Conservation (phyloP, 35 echinoderm and acorn worm species). For the Strongylocentrotus purpuratus region DNA sequence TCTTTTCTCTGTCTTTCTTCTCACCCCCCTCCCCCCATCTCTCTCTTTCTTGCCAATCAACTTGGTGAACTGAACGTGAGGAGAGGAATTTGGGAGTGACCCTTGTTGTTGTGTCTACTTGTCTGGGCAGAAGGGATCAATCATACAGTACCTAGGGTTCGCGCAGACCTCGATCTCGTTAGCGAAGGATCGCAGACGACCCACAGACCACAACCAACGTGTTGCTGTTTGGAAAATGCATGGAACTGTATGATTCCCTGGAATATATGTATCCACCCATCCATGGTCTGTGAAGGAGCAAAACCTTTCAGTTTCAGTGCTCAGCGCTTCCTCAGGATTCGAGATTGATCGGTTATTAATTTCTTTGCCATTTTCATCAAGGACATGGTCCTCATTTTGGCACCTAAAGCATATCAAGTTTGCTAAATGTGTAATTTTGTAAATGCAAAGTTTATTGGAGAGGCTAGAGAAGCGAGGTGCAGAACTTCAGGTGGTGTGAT, state of each 20-base stretch:
- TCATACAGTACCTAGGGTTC: background rate
- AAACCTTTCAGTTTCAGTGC: background rate
- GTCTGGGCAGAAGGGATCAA: background rate
- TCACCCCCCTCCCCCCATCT: background rate
- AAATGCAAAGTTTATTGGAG: too few relatives aligned
- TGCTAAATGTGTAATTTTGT: too few relatives aligned
- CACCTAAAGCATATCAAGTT: too few relatives aligned
- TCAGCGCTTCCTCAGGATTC: background rate
- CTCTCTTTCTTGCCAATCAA: background rate
- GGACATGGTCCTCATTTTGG: too few relatives aligned
- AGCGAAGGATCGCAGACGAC: background rate
- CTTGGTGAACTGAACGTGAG: background rate
- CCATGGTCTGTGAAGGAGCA: background rate
- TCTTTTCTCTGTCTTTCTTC: background rate
- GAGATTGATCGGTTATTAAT: background rate
- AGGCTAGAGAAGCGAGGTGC: too few relatives aligned
- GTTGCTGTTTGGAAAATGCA: background rate
- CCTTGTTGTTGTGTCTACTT: background rate
- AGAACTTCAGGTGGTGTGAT: background rate
- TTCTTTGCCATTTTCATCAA: background rate
- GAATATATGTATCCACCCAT: background rate
- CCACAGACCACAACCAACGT: background rate
- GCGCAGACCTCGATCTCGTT: background rate
- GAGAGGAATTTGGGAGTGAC: conserved; percentile 27
- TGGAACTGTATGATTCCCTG: too few relatives aligned